Conservation (phyloP, 1,140 invertebrate species). For the Drosophila prosaltans region DNA sequence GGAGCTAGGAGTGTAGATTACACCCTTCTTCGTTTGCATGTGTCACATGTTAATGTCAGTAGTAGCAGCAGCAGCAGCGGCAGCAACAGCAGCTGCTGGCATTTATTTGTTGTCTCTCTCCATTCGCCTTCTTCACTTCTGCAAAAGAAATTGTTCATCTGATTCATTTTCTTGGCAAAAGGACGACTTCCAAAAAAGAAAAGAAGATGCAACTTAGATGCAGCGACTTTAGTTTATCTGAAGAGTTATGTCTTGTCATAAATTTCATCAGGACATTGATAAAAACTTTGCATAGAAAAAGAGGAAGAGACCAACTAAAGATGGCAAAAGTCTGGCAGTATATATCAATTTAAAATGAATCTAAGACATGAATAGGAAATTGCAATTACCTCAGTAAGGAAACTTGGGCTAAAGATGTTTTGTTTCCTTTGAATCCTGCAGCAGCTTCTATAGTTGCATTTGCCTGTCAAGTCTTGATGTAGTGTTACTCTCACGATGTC, state of each 20-base stretch:
- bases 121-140: background rate
- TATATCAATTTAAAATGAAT: too few relatives aligned
- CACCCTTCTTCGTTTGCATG: conserved; percentile 27
- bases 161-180: conserved; percentile 49
- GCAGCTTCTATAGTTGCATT: too few relatives aligned
- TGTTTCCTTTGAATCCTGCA: too few relatives aligned
- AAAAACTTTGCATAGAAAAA: background rate
- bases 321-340: too few relatives aligned
- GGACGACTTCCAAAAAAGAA: background rate
- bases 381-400: too few relatives aligned
- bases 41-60: conserved; percentile 48
- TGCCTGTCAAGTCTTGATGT: too few relatives aligned
- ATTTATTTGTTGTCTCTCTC: background rate
- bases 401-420: too few relatives aligned
- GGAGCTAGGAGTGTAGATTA: background rate
- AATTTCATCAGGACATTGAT: background rate
- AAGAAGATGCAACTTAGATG: conserved; percentile 44
- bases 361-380: too few relatives aligned
- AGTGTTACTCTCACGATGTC: too few relatives aligned
- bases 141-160: conserved; percentile 46
- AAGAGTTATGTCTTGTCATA: conserved; percentile 4
- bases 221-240: background rate
- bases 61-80: background rate
- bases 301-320: too few relatives aligned
- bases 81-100: background rate